Evolutionary conservation across 2,113 vertebrate species (phyloP).

Genomic region (Scomber japonicus): DNA sequence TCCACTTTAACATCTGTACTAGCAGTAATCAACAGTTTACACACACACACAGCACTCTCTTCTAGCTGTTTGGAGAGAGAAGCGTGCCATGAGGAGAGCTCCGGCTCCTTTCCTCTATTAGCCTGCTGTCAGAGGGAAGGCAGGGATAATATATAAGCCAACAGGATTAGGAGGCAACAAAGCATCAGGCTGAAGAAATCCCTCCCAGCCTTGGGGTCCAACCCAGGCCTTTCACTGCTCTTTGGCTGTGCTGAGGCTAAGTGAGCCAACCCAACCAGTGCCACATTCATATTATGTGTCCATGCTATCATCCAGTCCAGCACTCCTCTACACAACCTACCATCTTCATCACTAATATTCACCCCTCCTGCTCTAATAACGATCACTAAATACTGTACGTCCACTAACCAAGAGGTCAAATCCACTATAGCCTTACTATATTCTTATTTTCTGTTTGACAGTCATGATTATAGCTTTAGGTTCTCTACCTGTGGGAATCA

Average conservation of each 20-base stretch:
- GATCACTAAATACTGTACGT: slow-evolving; percentile 33
- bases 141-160: slow-evolving; percentile 81
- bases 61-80: slow-evolving; percentile 57
- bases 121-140: slow-evolving; percentile 75
- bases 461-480: slow-evolving; percentile 47
- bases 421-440: neutral
- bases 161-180: slow-evolving; percentile 82
- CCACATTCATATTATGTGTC: neutral
- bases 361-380: slow-evolving; percentile 18
- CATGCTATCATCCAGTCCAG: slow-evolving; percentile 32
- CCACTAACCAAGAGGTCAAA: slow-evolving; percentile 46
- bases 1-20: slow-evolving; percentile 75
- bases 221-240: slow-evolving; percentile 53
- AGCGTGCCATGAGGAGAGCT: slow-evolving; percentile 59
- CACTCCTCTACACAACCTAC: neutral
- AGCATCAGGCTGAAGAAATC: slow-evolving; percentile 80
- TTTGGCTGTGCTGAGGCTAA: slow-evolving; percentile 48
- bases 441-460: slow-evolving; percentile 54
- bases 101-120: slow-evolving; percentile 74
- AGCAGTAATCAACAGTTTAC: slow-evolving; percentile 75
- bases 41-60: slow-evolving; percentile 23
- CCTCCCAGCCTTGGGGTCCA: slow-evolving; percentile 65
- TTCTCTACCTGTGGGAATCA: slow-evolving; percentile 47
- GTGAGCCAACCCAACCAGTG: slow-evolving; percentile 43
- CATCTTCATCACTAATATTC: slow-evolving; percentile 27